Percentiles rank a stretch among this genome's conserved stretches.
These are phyloP conservation scores for Scaptomyza montana DNA, from an alignment of 1,140 invertebrate species.

Conservation along the genomic window DNA sequence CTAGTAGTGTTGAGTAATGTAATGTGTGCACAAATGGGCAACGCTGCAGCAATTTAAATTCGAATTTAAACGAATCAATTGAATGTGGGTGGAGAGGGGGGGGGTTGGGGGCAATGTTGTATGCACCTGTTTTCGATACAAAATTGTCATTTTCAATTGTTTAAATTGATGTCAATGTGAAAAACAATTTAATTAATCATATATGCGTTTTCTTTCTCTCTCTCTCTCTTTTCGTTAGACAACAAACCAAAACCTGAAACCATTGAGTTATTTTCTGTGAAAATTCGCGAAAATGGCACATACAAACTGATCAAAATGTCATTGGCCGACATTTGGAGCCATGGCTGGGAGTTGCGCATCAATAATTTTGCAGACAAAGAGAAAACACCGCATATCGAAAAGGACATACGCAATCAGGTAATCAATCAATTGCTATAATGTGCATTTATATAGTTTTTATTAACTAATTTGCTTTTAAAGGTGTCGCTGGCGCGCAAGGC, in stretches of 20 bases:
- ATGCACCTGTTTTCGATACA: slow-evolving; percentile 19
- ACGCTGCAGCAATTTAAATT: slow-evolving; percentile 22
- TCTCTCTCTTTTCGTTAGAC: slow-evolving; percentile 84
- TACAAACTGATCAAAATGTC: slow-evolving; percentile 86
- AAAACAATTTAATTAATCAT: slow-evolving; percentile 13
- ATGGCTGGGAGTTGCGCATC: slow-evolving; percentile 87
- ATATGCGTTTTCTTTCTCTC: background rate
- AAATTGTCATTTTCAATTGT: slow-evolving; percentile 26
- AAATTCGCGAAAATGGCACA: slow-evolving; percentile 86
- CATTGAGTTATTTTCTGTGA: slow-evolving; percentile 87
- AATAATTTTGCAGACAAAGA: slow-evolving; percentile 89
- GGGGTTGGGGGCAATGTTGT: background rate
- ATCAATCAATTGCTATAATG: background rate
- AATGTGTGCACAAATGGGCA: background rate
- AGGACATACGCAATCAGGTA: slow-evolving; percentile 87
- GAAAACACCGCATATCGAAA: slow-evolving; percentile 86
- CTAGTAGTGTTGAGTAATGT: too few species aligned
- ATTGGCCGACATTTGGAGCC: slow-evolving; percentile 87
- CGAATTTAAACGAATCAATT: slow-evolving; percentile 17
- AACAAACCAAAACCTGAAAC: slow-evolving; percentile 88
- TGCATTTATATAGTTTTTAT: background rate
- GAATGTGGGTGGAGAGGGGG: background rate
- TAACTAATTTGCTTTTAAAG: slow-evolving; percentile 25
- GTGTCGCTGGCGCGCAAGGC: slow-evolving; percentile 81
- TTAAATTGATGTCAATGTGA: slow-evolving; percentile 29